Evolutionary conservation across 2,113 vertebrate genomes (phyloP), one percentile per base, ranked within the genome.

Genomic region (Muntiacus reevesi): DNA sequence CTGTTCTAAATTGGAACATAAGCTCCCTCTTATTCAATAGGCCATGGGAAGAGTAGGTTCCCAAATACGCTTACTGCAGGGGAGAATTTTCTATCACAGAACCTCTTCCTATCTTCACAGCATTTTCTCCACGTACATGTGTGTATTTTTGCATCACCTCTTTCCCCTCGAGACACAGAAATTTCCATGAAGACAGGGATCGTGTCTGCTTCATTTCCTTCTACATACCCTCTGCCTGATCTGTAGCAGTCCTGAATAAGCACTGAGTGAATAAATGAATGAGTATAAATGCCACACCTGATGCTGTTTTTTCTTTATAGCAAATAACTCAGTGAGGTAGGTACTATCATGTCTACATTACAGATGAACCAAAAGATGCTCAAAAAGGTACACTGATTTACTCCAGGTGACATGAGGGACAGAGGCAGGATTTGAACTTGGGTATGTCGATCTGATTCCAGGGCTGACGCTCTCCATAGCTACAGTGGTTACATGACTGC

Each of bases 371-470:
- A 7, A 12, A 4, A 14, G 59, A 91, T 54, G 81, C n/a, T 95
- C 76, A 76, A 43, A 85, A 43, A 60, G n/a, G 33, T 90, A 81
- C 92, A 82, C 27, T 50, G 84, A 62, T 30, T 50, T 21, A 59
- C 17, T 89, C 27, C 55, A 79, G 57, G 15, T 74, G 45, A 45
- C 17, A 11, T 43, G 19, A 89, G 28, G 27, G 59, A 57, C 11
- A 91, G 36, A 94, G 83, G 7, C 47, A 60, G 89, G 62, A 92
- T 21, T 1, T 62, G 89, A 93, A 95, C 21, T 67, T 15, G 64
- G 40, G 36, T 62, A 4, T 23, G 54, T 9, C 23, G 47, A 33
- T 50, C 60, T 92, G 91, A 84, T 40, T 76, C 55, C 23, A 76
- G 36, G 12, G 57, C 3, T 15, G 33, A 62, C 1, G 14, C 17